Percentiles rank a stretch among this genome's conserved stretches.
These are phyloP conservation scores for Notarius quadriscutis DNA, from an alignment of 2,113 vertebrate genomes.

Conservation along the genomic window DNA sequence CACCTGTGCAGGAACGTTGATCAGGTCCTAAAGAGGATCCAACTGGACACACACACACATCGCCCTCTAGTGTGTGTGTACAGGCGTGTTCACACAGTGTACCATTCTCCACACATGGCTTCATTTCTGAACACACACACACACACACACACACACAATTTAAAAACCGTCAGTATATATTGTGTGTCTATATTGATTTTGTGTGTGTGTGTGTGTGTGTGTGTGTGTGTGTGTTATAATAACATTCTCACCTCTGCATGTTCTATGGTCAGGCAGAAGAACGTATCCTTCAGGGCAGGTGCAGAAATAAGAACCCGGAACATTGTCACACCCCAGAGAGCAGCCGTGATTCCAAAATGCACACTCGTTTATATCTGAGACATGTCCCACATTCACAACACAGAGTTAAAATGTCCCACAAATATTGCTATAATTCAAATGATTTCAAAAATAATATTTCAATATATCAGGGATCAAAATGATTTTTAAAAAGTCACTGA, in stretches of 20 bases:
- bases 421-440: not conserved
- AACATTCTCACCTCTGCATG: slow-evolving; percentile 75
- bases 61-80: slow-evolving; percentile 74
- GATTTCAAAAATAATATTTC: not conserved
- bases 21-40: slow-evolving; percentile 80
- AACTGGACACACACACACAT: slow-evolving; percentile 83
- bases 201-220: slow-evolving; percentile 16
- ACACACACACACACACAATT: slow-evolving; percentile 31
- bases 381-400: not conserved
- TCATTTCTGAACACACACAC: slow-evolving; percentile 72
- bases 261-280: slow-evolving; percentile 85
- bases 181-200: not conserved
- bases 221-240: not conserved
- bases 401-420: not conserved
- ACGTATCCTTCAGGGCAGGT: slow-evolving; percentile 86
- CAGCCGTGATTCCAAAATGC: slow-evolving; percentile 89
- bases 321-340: slow-evolving; percentile 91
- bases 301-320: slow-evolving; percentile 90
- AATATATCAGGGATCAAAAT: not conserved
- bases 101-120: slow-evolving; percentile 72
- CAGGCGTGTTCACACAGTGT: slow-evolving; percentile 81
- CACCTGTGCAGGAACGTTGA: slow-evolving; percentile 84
- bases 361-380: slow-evolving; percentile 90
- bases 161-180: not conserved
- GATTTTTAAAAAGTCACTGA: not conserved